Evolutionary conservation across 92 coral and sea anemone species (phyloP), one percentile per base, ranked within the genome.

Genomic region (Zoanthus gigantus): DNA sequence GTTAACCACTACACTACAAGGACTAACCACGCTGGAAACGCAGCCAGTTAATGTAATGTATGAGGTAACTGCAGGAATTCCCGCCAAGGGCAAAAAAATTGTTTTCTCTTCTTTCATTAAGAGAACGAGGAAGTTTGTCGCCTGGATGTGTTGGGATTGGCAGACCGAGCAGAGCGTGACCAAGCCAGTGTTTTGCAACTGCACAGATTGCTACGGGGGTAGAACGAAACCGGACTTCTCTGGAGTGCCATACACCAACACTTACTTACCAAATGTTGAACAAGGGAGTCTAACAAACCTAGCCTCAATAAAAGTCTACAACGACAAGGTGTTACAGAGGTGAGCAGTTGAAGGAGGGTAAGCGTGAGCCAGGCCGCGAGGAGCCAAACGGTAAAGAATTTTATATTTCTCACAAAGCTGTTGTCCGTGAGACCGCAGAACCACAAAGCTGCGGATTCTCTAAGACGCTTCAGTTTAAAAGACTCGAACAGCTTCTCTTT

Each of bases 381-480:
- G 34, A 56, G 82, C 63, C 81, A 0, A 5, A 53, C 9, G 84
- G 81, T 4, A 52, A 78, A 77, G 90, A 92, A 42, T 89, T 89
- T 72, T 92, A 85, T 77, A 92, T 89, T 23, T 90, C 90, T 44
- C 90, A 92, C 83, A 92, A 89, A 78, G 84, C 87, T 8, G 92
- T 91, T 48, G 71, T 91, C 42, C 44, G 90, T 52, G 81, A 88
- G 30, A 78, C 80, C 1, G 77, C 88, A 23, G 88, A 71, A 69
- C 91, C 16, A 87, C 88, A 56, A 90, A 88, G 58, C n/a, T 87
- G 54, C 78, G 92, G 9, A 82, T 88, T 47, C 89, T 91, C 31
- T 88, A 88, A 60, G 92, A 75, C 53, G 92, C 86, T 14, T 88
- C 92, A 16, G 83, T 92, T 6, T 28, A 63, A 47, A 92, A 86